Percentiles rank a stretch among this genome's conserved stretches.
These are phyloP conservation scores for Propithecus coquereli DNA, from an alignment of 2,113 vertebrate species.

Conservation along the genomic window DNA sequence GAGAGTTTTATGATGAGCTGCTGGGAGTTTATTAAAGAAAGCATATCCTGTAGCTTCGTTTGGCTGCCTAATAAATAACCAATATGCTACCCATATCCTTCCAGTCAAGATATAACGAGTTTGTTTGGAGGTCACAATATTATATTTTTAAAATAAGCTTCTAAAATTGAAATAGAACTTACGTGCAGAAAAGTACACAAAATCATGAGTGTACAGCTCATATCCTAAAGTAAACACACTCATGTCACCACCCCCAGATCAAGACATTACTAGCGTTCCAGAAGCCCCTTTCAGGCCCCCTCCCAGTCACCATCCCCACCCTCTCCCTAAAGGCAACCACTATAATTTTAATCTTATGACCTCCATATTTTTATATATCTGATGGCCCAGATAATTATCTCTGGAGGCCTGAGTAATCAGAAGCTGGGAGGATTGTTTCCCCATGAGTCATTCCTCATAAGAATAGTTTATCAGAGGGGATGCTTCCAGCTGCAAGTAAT, in stretches of 20 bases:
- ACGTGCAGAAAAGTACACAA: conserved; percentile 39
- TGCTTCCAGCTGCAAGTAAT: conserved; percentile 71
- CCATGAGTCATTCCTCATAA: conserved; percentile 67
- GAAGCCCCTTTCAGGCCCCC: conserved; percentile 35
- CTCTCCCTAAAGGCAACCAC: conserved; percentile 31
- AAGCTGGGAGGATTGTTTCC: conserved; percentile 55
- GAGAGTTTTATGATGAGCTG: background rate
- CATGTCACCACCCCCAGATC: background rate
- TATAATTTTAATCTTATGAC: conserved; percentile 60
- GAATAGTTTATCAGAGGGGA: conserved; percentile 54
- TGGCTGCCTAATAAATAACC: background rate
- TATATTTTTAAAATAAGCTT: background rate
- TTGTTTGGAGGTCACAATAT: background rate
- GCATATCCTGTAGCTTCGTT: background rate
- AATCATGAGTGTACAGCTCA: background rate
- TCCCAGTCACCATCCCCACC: background rate
- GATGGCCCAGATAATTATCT: conserved; percentile 72
- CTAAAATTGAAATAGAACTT: background rate
- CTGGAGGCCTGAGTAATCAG: conserved; percentile 65
- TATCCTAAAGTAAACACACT: conserved; percentile 36
- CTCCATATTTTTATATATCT: conserved; percentile 68
- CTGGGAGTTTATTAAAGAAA: background rate
- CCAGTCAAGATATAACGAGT: background rate
- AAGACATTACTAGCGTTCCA: conserved; percentile 35
- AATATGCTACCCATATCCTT: background rate